These are phyloP conservation scores for Epinephelus malabaricus DNA, from an alignment of 2,797 vertebrate genomes.

Conservation along the genomic window DNA sequence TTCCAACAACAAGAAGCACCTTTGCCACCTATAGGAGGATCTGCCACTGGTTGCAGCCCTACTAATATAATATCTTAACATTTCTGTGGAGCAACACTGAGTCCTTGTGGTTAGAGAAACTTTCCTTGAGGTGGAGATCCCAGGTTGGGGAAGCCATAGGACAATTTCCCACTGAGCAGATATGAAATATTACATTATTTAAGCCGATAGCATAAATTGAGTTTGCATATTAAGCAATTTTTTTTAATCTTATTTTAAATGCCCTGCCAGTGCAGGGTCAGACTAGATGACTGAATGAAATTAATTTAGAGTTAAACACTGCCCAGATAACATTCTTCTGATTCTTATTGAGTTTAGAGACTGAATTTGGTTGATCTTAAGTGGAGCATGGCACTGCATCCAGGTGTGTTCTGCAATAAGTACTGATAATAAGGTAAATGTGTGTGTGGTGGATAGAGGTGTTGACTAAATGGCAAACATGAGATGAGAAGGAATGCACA, in stretches of 20 bases:
- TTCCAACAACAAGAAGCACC: background rate
- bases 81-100: background rate
- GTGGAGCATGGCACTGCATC: background rate
- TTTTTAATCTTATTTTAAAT: slow-evolving; percentile 24
- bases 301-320: slow-evolving; percentile 27
- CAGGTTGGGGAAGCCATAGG: background rate
- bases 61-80: background rate
- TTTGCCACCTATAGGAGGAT: too few relatives aligned
- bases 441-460: slow-evolving; percentile 10
- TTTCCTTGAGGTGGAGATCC: background rate
- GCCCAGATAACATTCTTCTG: slow-evolving; percentile 43
- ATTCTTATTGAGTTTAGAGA: slow-evolving; percentile 37
- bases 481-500: slow-evolving; percentile 2
- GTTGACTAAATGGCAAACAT: slow-evolving; percentile 20
- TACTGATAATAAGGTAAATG: slow-evolving; percentile 16
- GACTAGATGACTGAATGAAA: slow-evolving; percentile 30
- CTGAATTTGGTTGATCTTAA: slow-evolving; percentile 8
- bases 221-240: slow-evolving; percentile 18
- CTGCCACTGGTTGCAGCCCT: background rate
- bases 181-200: slow-evolving; percentile 31
- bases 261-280: slow-evolving; percentile 27
- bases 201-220: slow-evolving; percentile 21
- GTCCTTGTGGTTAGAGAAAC: background rate
- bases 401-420: background rate
- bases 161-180: slow-evolving; percentile 25